phyloP scores from a whole-genome alignment of 2,888 invertebrate genomes.

The Diaperis boleti region DNA sequence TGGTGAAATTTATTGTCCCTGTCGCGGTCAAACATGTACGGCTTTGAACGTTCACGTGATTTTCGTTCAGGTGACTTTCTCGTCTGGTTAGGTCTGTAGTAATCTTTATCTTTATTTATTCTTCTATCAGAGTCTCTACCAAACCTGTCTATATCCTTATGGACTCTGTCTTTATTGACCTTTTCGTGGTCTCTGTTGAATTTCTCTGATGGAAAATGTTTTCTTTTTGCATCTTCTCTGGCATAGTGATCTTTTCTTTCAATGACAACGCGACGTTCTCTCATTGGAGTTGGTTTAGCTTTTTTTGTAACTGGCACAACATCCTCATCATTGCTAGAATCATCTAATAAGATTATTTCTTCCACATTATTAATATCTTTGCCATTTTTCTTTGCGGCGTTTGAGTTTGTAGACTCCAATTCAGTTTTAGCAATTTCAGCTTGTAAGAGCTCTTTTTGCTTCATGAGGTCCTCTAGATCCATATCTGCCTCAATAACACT shows the following conservation, averaged over 20 bases:
- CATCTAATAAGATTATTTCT: constrained; percentile 75
- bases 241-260: constrained; percentile 55
- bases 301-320: constrained; percentile 57
- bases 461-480: constrained; percentile 90
- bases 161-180: constrained; percentile 42
- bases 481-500: constrained; percentile 86
- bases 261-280: constrained; percentile 63
- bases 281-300: constrained; percentile 64
- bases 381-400: constrained; percentile 57
- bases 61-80: constrained; percentile 35
- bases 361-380: constrained; percentile 66
- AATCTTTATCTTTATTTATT: constrained; percentile 47
- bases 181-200: constrained; percentile 28
- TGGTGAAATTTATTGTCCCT: constrained; percentile 26
- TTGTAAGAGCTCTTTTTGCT: constrained; percentile 86
- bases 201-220: constrained; percentile 31
- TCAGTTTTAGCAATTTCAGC: constrained; percentile 83
- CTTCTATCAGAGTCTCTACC: constrained; percentile 58
- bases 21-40: constrained; percentile 41
- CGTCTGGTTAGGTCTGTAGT: constrained; percentile 57
- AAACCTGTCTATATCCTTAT: constrained; percentile 46
- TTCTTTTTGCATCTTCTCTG: constrained; percentile 59
- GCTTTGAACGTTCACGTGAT: constrained; percentile 47
- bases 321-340: constrained; percentile 73
- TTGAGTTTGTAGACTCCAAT: constrained; percentile 64